A percentile compares a stretch with the other conserved stretches of the same genome.
phyloP scores from a whole-genome alignment of 2,888 invertebrate species.

The Mythimna loreyi region DNA sequence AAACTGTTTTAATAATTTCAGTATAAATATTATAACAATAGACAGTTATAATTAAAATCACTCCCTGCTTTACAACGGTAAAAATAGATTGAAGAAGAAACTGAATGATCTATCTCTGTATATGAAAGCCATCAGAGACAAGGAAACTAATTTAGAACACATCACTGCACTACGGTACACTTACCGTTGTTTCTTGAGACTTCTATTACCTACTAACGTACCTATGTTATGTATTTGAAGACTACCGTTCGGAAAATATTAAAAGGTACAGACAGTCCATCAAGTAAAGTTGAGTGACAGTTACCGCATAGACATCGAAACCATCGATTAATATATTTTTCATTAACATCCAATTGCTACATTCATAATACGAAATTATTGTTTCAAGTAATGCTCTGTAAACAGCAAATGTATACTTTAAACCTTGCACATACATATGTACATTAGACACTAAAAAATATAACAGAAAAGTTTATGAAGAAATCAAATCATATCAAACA shows the following conservation, averaged over 20 bases:
- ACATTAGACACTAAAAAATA: too few species aligned
- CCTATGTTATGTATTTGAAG: constrained; percentile 6
- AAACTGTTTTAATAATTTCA: not conserved
- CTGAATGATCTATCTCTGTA: constrained; percentile 3
- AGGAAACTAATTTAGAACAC: constrained; percentile 42
- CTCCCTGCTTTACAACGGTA: constrained; percentile 35
- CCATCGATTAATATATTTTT: too few species aligned
- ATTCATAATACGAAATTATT: too few species aligned
- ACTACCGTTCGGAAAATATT: constrained; percentile 13
- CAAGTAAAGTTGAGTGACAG: too few species aligned
- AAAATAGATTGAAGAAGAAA: constrained; percentile 26
- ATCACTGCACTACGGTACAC: constrained; percentile 20
- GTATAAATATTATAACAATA: not conserved
- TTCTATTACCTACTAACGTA: constrained; percentile 21
- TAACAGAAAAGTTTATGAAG: too few species aligned
- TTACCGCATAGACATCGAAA: too few species aligned
- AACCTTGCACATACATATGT: too few species aligned
- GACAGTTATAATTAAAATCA: not conserved
- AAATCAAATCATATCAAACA: too few species aligned
- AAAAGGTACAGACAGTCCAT: not conserved
- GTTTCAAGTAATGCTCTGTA: too few species aligned
- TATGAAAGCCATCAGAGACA: not conserved
- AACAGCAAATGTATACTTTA: too few species aligned
- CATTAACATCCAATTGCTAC: too few species aligned
- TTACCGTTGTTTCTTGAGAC: constrained; percentile 40